Percentiles rank a stretch among this genome's conserved stretches.
These are phyloP conservation scores for Mellivora capensis DNA, from an alignment of 2,113 vertebrate species.

Conservation along the genomic window DNA sequence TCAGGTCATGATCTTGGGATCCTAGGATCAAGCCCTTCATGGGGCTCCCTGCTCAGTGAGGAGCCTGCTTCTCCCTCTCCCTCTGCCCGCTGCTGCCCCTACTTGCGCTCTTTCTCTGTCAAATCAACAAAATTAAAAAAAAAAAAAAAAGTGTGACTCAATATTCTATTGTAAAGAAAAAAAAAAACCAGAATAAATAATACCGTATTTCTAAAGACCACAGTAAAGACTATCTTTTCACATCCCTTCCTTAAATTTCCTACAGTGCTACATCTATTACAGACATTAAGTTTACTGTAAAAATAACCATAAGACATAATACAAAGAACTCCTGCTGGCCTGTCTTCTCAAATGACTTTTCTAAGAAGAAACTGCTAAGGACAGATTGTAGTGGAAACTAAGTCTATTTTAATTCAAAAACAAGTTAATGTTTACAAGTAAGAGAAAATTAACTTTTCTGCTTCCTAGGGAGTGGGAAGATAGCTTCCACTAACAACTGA, in stretches of 20 bases:
- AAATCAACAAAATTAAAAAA: too few species aligned
- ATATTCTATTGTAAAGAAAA: background rate
- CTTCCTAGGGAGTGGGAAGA: background rate
- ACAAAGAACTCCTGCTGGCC: background rate
- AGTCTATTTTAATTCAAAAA: background rate
- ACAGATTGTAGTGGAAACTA: background rate
- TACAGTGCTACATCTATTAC: background rate
- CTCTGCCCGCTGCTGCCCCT: too few species aligned
- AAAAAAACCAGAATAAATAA: background rate
- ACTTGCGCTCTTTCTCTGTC: too few species aligned
- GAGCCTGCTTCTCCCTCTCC: background rate
- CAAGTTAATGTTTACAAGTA: background rate
- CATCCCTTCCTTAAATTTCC: background rate
- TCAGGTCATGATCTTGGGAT: background rate
- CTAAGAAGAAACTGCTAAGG: background rate
- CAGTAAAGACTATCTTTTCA: background rate
- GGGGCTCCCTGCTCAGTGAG: background rate
- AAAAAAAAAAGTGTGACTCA: background rate
- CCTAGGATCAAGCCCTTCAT: background rate
- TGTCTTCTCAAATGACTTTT: background rate
- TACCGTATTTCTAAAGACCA: background rate
- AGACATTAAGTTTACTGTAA: background rate
- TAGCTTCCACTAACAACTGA: background rate
- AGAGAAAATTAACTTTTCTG: background rate
- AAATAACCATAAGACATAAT: background rate